A percentile compares a stretch with the other conserved stretches of the same genome.
phyloP scores from a whole-genome alignment of 2,113 vertebrate genomes.

The Pituophis catenifer region DNA sequence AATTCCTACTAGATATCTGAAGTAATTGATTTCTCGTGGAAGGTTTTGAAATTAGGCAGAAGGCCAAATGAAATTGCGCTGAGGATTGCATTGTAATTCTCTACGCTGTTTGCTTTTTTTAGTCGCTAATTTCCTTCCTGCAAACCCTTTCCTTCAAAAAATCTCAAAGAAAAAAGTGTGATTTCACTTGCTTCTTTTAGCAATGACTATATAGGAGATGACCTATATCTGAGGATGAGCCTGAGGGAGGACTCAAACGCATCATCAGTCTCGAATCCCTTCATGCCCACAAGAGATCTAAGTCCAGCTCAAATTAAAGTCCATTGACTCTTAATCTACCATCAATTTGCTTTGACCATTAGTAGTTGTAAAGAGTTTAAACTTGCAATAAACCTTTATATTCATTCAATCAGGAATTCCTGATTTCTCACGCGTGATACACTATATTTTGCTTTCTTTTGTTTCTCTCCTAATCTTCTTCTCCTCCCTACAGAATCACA shows the following conservation, averaged over 20 bases:
- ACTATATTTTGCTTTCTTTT: not conserved
- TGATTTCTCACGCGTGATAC: too few species aligned
- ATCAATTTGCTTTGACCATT: too few species aligned
- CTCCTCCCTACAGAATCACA: not conserved
- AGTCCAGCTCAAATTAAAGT: too few species aligned
- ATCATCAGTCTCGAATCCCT: too few species aligned
- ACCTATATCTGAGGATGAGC: too few species aligned
- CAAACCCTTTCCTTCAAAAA: not conserved
- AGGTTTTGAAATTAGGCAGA: not conserved
- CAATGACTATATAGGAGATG: too few species aligned
- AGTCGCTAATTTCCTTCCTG: not conserved
- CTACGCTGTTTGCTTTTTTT: not conserved
- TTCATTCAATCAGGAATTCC: too few species aligned
- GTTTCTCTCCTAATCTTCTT: not conserved
- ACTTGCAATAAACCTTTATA: too few species aligned
- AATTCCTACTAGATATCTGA: not conserved
- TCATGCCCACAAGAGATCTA: too few species aligned
- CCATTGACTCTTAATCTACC: too few species aligned
- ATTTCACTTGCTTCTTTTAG: not conserved
- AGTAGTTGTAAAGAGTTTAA: too few species aligned
- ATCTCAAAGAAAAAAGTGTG: not conserved
- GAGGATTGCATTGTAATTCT: not conserved
- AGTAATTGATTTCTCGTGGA: not conserved
- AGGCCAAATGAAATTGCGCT: not conserved
- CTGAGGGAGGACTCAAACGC: too few species aligned